Conservation (phyloP, 2,113 vertebrate species). For the Cyrtonyx montezumae region DNA sequence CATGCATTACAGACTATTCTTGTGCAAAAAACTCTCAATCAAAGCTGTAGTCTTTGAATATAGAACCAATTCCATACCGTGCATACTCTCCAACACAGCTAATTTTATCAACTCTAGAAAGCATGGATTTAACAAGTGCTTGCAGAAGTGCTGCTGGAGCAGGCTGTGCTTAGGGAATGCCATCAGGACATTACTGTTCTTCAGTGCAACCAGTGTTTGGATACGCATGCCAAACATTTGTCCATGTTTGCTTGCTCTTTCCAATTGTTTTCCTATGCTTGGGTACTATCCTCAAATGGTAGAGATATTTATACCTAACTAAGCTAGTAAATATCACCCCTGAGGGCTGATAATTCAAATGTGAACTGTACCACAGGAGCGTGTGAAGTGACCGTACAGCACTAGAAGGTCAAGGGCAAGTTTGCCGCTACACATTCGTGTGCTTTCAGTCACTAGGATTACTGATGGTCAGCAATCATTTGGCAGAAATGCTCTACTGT, state of each 20-base stretch:
- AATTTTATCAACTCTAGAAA: not conserved
- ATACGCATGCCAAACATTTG: not conserved
- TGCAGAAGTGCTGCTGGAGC: not conserved
- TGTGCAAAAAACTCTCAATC: not conserved
- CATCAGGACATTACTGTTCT: not conserved
- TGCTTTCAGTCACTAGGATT: not conserved
- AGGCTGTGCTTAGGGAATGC: not conserved
- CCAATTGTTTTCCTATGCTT: not conserved
- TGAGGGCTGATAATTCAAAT: not conserved
- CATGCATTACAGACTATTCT: fast-evolving
- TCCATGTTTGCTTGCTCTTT: not conserved
- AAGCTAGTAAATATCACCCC: not conserved
- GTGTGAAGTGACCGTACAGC: fast-evolving
- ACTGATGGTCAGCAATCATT: not conserved
- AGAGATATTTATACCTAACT: not conserved
- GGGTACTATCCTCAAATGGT: not conserved
- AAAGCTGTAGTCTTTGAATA: not conserved
- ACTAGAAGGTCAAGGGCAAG: not conserved
- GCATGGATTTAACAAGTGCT: not conserved
- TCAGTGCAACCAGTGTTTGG: not conserved
- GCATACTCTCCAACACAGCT: fast-evolving
- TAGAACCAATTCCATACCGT: not conserved
- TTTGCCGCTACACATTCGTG: not conserved
- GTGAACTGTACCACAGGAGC: fast-evolving
- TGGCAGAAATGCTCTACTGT: not conserved